Evolutionary conservation across 37 sponge, comb jelly and placozoan species (phyloP).

Genomic region (Bolinopsis microptera): DNA sequence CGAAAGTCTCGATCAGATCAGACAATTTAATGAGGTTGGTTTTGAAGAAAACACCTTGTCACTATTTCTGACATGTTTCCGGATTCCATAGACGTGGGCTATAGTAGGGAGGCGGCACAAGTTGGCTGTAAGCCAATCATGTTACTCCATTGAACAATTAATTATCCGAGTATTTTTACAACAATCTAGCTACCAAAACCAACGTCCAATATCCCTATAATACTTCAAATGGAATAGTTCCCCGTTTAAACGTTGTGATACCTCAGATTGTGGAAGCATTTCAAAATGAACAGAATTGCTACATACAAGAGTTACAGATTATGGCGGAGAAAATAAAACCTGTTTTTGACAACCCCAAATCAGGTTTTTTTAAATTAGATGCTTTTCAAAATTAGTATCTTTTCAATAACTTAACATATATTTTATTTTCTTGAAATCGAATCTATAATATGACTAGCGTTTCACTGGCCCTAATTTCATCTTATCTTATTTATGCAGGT

Average conservation of each 20-base stretch:
- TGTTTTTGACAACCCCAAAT: slow-evolving; percentile 48
- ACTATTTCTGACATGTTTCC: too few relatives aligned
- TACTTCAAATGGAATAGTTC: too few relatives aligned
- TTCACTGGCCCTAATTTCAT: background rate
- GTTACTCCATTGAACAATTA: background rate
- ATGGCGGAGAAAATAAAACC: slow-evolving; percentile 13
- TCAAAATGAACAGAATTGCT: slow-evolving; percentile 37
- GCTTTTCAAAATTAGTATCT: too few relatives aligned
- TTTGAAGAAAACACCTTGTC: too few relatives aligned
- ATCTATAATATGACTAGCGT: background rate
- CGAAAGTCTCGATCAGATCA: background rate
- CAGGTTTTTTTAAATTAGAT: slow-evolving; percentile 2
- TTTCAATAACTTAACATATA: background rate
- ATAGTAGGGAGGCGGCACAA: too few relatives aligned
- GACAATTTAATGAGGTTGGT: slow-evolving; percentile 30
- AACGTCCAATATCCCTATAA: too few relatives aligned
- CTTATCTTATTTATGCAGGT: too few relatives aligned
- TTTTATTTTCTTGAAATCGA: background rate
- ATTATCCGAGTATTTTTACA: too few relatives aligned
- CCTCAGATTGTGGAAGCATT: slow-evolving; percentile 11
- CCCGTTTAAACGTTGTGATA: too few relatives aligned
- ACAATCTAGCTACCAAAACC: too few relatives aligned
- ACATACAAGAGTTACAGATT: slow-evolving; percentile 17
- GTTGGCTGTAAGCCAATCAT: too few relatives aligned
- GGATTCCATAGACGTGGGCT: too few relatives aligned